Base-by-base conservation (phyloP, 2,888 invertebrate genomes). In the Scaptomyza flava region DNA sequence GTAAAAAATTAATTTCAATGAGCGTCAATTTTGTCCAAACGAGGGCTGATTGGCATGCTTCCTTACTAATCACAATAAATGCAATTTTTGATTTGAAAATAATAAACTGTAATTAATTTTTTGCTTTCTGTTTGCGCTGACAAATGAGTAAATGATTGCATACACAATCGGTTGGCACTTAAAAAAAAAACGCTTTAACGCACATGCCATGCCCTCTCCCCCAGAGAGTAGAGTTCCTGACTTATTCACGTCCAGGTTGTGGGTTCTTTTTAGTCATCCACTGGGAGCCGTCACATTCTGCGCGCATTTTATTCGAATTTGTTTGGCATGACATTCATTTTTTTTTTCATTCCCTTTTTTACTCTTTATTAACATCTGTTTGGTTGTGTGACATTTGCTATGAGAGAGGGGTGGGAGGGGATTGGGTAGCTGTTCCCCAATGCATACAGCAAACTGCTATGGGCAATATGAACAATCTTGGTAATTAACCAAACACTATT, bases 1-100 rank as follows among this genome's bases (percentile, higher is more conserved):
- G 60, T 59, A 51, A 51, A 72, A 78, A 84, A 87, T 84, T 74
- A 69, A 75, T 89, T 72, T 89, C 81, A 89, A 85, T 85, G 89
- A 81, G 79, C 74, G 58, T 65, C 85, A 77, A 83, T 81, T 76
- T 72, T 66, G 23, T 23, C n/a, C 14, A 48, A 48, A 9, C 31
- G 9, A 31, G 33, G 33, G 4, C 11, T 11, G 17, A 41, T 38
- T 38, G 38, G 8, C 33, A 33, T 33, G 33, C 9, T 11, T 9
- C 36, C 14, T 8, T 38, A 6, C 7, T 48, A 77, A 75, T 75
- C 54, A 48, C 14, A 60, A 11, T 23, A 42, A 51, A 46, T 53
- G 46, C 41, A 60, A 54, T 75, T 71, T 61, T 52, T 50, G 60
- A 70, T 65, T 60, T 68, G 36, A 31, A 45, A 52, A 33, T 23